These are phyloP conservation scores for Albula glossodonta DNA, from an alignment of 2,113 vertebrate genomes.

Conservation along the genomic window DNA sequence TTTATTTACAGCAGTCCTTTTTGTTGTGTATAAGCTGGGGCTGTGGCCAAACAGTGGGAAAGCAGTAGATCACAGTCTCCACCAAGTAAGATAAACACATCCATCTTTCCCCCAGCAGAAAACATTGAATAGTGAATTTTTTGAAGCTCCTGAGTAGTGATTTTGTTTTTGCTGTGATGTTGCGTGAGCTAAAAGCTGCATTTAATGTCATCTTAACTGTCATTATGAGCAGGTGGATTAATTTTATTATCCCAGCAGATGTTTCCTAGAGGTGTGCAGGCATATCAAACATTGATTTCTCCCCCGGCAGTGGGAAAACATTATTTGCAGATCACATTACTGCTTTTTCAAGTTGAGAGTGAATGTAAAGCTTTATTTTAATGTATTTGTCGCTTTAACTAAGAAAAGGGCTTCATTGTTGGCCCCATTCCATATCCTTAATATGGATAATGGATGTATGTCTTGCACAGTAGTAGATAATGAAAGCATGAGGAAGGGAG, in stretches of 20 bases:
- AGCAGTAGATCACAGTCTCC: neutral
- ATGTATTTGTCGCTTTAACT: neutral
- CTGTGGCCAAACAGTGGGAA: neutral
- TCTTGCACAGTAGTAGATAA: too few relatives aligned
- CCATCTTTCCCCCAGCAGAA: neutral
- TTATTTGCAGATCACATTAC: neutral
- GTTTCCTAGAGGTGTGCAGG: neutral
- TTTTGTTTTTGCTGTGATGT: neutral
- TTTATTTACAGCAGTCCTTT: neutral
- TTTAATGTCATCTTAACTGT: neutral
- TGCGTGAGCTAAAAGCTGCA: neutral
- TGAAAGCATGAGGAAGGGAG: neutral
- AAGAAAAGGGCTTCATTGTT: neutral
- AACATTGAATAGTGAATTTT: neutral
- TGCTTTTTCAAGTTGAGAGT: neutral
- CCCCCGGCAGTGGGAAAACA: neutral
- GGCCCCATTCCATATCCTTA: too few relatives aligned
- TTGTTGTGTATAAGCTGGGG: neutral
- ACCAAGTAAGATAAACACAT: neutral
- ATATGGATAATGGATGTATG: too few relatives aligned
- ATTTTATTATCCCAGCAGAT: neutral
- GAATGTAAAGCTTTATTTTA: neutral
- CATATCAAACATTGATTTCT: neutral
- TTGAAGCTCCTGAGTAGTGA: neutral
- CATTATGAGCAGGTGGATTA: neutral